Conservation (phyloP, 2,888 invertebrate species). For the Endotricha flammealis region DNA sequence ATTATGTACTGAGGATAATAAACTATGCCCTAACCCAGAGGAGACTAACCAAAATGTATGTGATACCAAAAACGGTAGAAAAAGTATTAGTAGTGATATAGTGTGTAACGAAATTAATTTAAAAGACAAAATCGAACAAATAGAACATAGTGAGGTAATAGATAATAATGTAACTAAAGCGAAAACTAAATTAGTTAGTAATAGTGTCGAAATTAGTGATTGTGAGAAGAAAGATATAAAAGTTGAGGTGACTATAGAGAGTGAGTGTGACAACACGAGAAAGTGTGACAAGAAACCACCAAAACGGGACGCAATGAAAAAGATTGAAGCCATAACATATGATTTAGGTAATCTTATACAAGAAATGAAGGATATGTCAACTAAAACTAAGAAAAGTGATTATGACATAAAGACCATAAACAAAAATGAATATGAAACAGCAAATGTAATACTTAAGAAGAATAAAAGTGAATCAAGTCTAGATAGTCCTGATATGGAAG, state of each 20-base stretch:
- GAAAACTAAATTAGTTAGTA: slow-evolving; percentile 45
- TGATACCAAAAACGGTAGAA: slow-evolving; percentile 18
- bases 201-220: slow-evolving; percentile 37
- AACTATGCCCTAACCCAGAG: no score
- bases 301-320: slow-evolving; percentile 46
- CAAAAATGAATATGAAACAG: no score
- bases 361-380: slow-evolving; percentile 55
- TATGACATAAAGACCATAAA: slow-evolving; percentile 31
- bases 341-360: slow-evolving; percentile 62
- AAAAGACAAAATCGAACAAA: slow-evolving; percentile 40
- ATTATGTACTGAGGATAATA: no score
- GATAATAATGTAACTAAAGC: slow-evolving; percentile 36
- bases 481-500: slow-evolving; percentile 74
- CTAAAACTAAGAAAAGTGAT: slow-evolving; percentile 33
- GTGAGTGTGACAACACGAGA: slow-evolving; percentile 3
- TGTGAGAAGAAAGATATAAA: slow-evolving; percentile 38
- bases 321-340: slow-evolving; percentile 59
- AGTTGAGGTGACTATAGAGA: slow-evolving; percentile 38
- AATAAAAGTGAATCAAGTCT: slow-evolving; percentile 72
- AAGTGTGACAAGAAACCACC: no score
- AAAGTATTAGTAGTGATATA: slow-evolving; percentile 24
- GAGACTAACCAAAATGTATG: slow-evolving; percentile 8
- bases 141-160: slow-evolving; percentile 42
- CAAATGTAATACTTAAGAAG: slow-evolving; percentile 67
- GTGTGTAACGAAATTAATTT: slow-evolving; percentile 37